Conservation (phyloP, 1,140 invertebrate genomes). For the Hyphantria cunea region DNA sequence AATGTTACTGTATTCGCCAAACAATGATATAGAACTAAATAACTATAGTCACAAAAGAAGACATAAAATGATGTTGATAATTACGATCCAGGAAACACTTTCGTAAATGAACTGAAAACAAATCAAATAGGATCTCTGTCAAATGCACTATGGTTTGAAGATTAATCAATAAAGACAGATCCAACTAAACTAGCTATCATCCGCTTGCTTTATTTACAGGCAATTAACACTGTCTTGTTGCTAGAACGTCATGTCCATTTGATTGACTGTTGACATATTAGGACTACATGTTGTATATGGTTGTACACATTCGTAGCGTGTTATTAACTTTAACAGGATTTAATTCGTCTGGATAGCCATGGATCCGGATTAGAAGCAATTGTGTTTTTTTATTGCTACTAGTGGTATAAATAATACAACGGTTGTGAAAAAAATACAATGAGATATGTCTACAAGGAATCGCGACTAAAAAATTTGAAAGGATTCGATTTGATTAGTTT, state of each 20-base stretch:
- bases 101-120: neutral
- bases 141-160: neutral
- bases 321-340: neutral
- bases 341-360: no score
- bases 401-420: neutral
- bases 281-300: slow-evolving; percentile 14
- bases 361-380: no score
- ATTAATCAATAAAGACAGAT: slow-evolving; percentile 22
- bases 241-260: slow-evolving; percentile 43
- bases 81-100: slow-evolving; percentile 16
- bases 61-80: slow-evolving; percentile 1
- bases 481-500: no score
- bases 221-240: slow-evolving; percentile 47
- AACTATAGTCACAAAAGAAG: neutral
- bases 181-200: slow-evolving; percentile 29
- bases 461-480: no score
- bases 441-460: neutral
- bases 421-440: neutral
- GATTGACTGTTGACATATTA: slow-evolving; percentile 56
- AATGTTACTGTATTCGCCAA: neutral
- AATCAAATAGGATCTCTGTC: slow-evolving; percentile 6
- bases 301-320: slow-evolving; percentile 1
- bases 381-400: no score
- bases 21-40: no score
- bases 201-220: slow-evolving; percentile 47